Evolutionary conservation across 1,140 invertebrate genomes (phyloP).

Genomic region (Cotesia typhae): DNA sequence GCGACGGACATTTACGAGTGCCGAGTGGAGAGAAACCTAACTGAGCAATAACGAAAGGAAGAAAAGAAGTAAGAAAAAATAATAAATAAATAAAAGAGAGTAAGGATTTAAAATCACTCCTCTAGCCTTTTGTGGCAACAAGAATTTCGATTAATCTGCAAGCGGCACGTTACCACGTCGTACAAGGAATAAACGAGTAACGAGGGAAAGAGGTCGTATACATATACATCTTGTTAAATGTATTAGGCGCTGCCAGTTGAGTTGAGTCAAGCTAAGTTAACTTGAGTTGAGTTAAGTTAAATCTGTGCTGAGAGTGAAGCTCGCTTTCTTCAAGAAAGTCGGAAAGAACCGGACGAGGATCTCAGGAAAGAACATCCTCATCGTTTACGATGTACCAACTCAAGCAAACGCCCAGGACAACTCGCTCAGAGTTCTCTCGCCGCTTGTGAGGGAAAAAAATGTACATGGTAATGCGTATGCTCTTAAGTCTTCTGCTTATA

Average conservation of each 20-base stretch:
- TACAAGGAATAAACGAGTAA: slow-evolving; percentile 32
- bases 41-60: not conserved
- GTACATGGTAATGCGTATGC: slow-evolving; percentile 34
- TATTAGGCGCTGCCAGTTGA: not conserved
- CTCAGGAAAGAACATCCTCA: slow-evolving; percentile 6
- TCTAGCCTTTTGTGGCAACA: slow-evolving; percentile 28
- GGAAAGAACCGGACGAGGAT: not conserved
- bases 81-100: slow-evolving; percentile 2
- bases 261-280: not conserved
- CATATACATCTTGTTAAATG: not conserved
- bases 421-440: slow-evolving; percentile 22
- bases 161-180: slow-evolving; percentile 32
- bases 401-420: slow-evolving; percentile 11
- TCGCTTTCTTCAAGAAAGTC: not conserved
- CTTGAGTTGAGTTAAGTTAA: not conserved
- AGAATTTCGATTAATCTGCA: slow-evolving; percentile 37
- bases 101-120: slow-evolving; percentile 26
- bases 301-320: not conserved
- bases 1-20: too few relatives aligned
- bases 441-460: slow-evolving; percentile 15
- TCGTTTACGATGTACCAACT: slow-evolving; percentile 15
- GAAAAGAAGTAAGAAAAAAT: not conserved
- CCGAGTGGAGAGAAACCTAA: not conserved
- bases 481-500: too few relatives aligned
- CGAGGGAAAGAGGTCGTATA: slow-evolving; percentile 26